These are phyloP conservation scores for Hippocampus comes DNA, from an alignment of 2,113 vertebrate genomes.

Conservation along the genomic window DNA sequence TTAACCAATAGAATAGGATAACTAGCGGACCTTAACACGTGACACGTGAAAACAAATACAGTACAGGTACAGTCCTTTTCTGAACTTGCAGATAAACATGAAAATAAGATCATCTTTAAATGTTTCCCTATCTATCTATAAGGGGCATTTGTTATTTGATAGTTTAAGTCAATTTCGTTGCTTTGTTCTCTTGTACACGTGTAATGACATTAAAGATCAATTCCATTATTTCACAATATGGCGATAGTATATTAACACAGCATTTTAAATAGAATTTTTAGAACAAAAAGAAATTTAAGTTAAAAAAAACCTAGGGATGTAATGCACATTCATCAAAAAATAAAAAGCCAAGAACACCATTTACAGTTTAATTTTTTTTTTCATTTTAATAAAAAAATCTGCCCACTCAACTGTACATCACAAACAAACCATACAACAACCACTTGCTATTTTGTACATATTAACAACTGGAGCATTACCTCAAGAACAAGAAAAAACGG, in stretches of 20 bases:
- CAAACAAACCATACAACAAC: constrained; percentile 33
- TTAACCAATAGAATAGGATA: constrained; percentile 34
- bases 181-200: not conserved
- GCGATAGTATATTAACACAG: no score
- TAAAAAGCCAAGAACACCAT: not conserved
- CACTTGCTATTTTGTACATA: constrained; percentile 59
- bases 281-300: no score
- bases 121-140: not conserved
- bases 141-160: no score
- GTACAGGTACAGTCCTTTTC: not conserved
- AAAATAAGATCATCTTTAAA: not conserved
- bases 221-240: no score
- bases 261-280: no score
- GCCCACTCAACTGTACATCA: constrained; percentile 18
- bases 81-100: not conserved
- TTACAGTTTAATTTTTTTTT: not conserved
- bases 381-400: constrained; percentile 45
- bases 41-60: constrained; percentile 58
- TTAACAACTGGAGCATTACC: constrained; percentile 39
- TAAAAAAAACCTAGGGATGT: no score
- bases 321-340: not conserved
- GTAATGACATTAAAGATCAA: not conserved
- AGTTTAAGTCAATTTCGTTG: no score
- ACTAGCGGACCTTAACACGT: constrained; percentile 26
- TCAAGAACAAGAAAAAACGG: constrained; percentile 2